Evolutionary conservation across 2,888 invertebrate species (phyloP).

Genomic region (Acrocera orbiculus): DNA sequence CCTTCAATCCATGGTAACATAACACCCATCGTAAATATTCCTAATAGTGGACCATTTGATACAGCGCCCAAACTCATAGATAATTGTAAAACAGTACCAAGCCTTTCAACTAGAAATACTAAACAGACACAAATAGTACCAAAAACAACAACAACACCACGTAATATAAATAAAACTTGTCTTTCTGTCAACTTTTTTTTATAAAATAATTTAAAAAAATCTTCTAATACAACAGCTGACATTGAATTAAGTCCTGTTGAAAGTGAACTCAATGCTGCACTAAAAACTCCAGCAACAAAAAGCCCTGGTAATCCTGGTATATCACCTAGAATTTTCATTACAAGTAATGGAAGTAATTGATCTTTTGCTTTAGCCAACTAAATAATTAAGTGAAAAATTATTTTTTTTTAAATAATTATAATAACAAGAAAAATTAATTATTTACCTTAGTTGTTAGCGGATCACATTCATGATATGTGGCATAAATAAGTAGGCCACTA

Average conservation of each 20-base stretch:
- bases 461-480: conserved; percentile 69
- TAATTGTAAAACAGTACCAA: conserved; percentile 53
- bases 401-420: background rate
- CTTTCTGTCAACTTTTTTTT: conserved; percentile 35
- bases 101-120: conserved; percentile 44
- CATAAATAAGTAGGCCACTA: conserved; percentile 72
- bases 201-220: conserved; percentile 43
- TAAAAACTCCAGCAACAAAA: conserved; percentile 79
- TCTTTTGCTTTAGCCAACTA: conserved; percentile 53
- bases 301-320: conserved; percentile 70
- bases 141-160: conserved; percentile 43
- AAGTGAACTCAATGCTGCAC: conserved; percentile 70
- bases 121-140: conserved; percentile 44
- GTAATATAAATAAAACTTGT: conserved; percentile 43
- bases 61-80: conserved; percentile 45
- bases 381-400: conserved; percentile 13
- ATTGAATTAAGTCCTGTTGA: conserved; percentile 63
- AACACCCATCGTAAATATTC: conserved; percentile 49
- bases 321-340: conserved; percentile 66
- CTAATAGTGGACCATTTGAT: conserved; percentile 47
- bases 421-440: conserved; percentile 5
- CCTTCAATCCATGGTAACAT: conserved; percentile 48
- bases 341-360: conserved; percentile 62
- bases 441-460: conserved; percentile 56
- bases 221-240: conserved; percentile 55